A percentile compares a stretch with the other conserved stretches of the same genome.
phyloP scores from a whole-genome alignment of 92 coral and sea anemone genomes.

The Porites divaricata region DNA sequence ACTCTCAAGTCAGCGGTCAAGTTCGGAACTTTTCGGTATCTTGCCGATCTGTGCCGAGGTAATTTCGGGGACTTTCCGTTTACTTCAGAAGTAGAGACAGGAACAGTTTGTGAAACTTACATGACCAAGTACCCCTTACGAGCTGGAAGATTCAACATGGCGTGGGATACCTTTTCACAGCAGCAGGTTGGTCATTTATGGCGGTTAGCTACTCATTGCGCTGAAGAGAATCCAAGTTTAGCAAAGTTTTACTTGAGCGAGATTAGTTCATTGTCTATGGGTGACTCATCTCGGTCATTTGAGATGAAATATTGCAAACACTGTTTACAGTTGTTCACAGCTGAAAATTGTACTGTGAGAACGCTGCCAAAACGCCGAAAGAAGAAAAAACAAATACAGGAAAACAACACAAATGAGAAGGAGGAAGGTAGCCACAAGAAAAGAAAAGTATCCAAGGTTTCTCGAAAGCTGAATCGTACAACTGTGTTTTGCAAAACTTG shows the following conservation, averaged over 20 bases:
- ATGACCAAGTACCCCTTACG: too few species aligned
- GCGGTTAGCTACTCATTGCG: slow-evolving; percentile 70
- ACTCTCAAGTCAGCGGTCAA: slow-evolving; percentile 24
- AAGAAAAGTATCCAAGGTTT: neutral
- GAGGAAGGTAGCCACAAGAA: neutral
- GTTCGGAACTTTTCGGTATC: neutral
- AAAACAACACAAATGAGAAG: neutral
- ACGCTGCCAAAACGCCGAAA: slow-evolving; percentile 56
- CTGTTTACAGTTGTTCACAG: slow-evolving; percentile 63
- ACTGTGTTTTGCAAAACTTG: slow-evolving; percentile 25
- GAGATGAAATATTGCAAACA: slow-evolving; percentile 47
- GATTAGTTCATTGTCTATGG: slow-evolving; percentile 13
- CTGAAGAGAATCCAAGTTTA: slow-evolving; percentile 62
- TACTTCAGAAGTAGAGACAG: neutral
- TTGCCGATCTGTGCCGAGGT: neutral
- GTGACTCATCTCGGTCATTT: slow-evolving; percentile 1
- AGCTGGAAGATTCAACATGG: neutral
- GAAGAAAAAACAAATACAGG: slow-evolving; percentile 3
- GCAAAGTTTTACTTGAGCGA: slow-evolving; percentile 69
- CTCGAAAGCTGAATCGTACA: slow-evolving; percentile 14
- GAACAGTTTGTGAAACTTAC: too few species aligned
- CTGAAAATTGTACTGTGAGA: slow-evolving; percentile 50
- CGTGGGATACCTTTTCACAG: neutral
- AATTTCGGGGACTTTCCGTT: neutral
- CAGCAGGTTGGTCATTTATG: slow-evolving; percentile 48